Base-by-base conservation (phyloP, 2,888 invertebrate genomes). In the Hyalella azteca region DNA sequence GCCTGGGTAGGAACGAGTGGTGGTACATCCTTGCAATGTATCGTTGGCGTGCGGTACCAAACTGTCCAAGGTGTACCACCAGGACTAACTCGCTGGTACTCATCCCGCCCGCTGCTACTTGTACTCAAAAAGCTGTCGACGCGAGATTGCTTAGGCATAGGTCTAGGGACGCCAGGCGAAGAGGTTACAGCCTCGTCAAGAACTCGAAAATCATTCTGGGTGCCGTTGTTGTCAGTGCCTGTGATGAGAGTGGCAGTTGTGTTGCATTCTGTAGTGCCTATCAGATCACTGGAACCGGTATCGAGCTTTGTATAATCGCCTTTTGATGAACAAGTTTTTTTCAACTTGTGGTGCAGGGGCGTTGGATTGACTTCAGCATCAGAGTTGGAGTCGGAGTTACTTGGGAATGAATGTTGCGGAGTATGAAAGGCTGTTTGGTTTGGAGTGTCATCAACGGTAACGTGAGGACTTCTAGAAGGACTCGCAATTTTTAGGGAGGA, bases 261-360 rank as follows among this genome's bases (percentile, higher is more conserved):
- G 40, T 45, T 75, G 26, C 41, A 41, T 13, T 75, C 75, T n/a
- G 75, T 75, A 75, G 75, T 75, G 40, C 75, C 75, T n/a, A 75
- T 45, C 5, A 75, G 41, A 19, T 75, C 75, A n/a, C 75, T 75
- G n/a, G 75, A 75, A 22, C 75, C 75, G n/a, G 75, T 75, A n/a
- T 75, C 75, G 29, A 75, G 45, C 45, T 75, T 75, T 7, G 75
- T 75, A 45, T 75, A 75, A 5, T 75, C 29, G 3, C 45, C 41
- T 39, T 75, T 75, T 7, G 41, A 36, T 0, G 66, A 66, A 36
- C 66, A 36, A 2, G 66, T 22, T 36, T 39, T 5, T 19, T 75
- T 75, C 19, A 75, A 26, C 29, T 75, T 75, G 15, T 45, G 75
- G 26, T 45, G 29, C 36, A 41, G 40, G 3, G 66, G 36, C 36